Evolutionary conservation across 2,113 vertebrate genomes (phyloP), one percentile per base, ranked within the genome.

Genomic region (Phaethornis superciliosus): DNA sequence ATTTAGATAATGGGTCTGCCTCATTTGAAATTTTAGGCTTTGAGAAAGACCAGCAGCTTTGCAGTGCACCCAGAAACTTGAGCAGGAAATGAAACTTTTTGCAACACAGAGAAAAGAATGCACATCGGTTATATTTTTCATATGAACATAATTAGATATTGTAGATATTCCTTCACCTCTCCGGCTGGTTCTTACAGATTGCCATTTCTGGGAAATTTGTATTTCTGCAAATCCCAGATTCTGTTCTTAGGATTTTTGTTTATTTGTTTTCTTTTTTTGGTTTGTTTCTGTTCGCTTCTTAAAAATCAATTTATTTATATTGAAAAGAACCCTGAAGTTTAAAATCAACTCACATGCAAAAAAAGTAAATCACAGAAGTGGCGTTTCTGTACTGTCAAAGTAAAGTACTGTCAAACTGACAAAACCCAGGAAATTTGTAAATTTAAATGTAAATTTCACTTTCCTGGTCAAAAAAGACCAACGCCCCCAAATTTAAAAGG

Each of bases 341-440:
- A 95, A 97, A 97, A 88, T 47, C 42, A 90, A 69, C 15, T 26
- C 16, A 52, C 62, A 85, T 92, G 33, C 81, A 60, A 86, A 92
- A 35, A 6, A 46, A 46, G 8, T 46, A 18, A 46, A 46, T 18
- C 46, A 46, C 19, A 46, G 46, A 46, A 19, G 13, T 40, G 40
- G 37, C 10, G 11, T 40, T 40, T n/a, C n/a, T n/a, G n/a, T n/a
- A n/a, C n/a, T n/a, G n/a, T n/a, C n/a, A n/a, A n/a, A n/a, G n/a
- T n/a, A n/a, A n/a, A 40, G 40, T 40, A 40, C 40, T 40, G 40
- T 40, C 11, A 40, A 40, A 78, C 84, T 75, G 56, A 56, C 4
- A 88, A 90, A 77, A n/a, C 4, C 14, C 85, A 92, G 60, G 81
- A 94, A 94, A 81, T 75, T 82, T 59, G 63, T 80, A 94, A 94